Base-by-base conservation (phyloP, 2,113 vertebrate genomes). In the Cyprinodon variegatus region DNA sequence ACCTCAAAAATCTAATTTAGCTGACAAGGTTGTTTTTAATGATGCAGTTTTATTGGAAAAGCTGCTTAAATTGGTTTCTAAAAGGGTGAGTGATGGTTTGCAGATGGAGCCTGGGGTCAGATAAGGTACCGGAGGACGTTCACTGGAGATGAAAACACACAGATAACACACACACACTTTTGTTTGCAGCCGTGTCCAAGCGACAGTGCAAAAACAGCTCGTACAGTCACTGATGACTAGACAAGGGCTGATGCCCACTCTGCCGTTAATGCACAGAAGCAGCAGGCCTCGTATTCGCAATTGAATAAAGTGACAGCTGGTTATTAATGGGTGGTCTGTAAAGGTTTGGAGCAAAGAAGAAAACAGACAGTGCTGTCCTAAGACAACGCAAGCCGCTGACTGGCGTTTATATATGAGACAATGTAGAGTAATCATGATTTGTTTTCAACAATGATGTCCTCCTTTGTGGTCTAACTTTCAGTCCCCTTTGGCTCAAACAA, bases 181-280 rank as follows among this genome's bases (percentile, higher is more conserved):
- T 89, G 79, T 89, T 83, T 67, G 63, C 66, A 61, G 36, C 68
- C 0, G 83, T 81, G 53, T 90, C 83, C 66, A 8, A 11, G 81
- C 82, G 83, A 89, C 87, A 11, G 2, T 62, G 70, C 53, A 63
- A 38, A 75, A 22, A 76, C 61, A 53, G 10, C 72, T 73, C 63
- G 9, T 46, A 22, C 14, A 20, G 50, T 43, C 57, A 0, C 7
- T 17, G 43, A 11, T 67, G 82, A 82, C 65, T 81, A 69, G 74
- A 69, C n/a, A 11, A 40, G 69, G 64, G 83, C 57, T 77, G 72
- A 5, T 38, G 76, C 74, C 61, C 61, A 13, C 70, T 63, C 37
- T n/a, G 46, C 67, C 68, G 43, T 37, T 65, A 65, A 60, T 61
- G 70, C 78, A 61, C 37, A 70, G 63, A 70, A 43, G 68, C 65